Percentiles rank a stretch among this genome's conserved stretches.
Evolutionary conservation across 1,140 invertebrate genomes (phyloP).

Genomic region (Ditylenchus dipsaci): DNA sequence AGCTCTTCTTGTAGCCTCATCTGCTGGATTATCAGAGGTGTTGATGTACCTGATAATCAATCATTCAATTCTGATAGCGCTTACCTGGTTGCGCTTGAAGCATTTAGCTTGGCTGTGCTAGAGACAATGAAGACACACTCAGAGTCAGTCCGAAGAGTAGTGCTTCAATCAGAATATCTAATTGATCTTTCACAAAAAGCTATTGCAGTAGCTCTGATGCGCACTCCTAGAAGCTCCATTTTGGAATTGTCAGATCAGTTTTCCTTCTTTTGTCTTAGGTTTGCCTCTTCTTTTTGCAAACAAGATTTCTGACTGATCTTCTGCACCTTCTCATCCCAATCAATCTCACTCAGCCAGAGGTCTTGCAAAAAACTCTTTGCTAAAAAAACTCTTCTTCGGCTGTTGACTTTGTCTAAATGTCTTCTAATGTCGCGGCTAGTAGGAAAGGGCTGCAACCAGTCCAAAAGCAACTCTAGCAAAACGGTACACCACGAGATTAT

Average conservation of each 20-base stretch:
- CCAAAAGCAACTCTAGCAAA: conserved; percentile 37
- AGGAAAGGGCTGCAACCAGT: conserved; percentile 23
- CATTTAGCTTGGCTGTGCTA: not conserved
- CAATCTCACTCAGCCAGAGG: conserved; percentile 17
- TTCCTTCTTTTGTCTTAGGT: conserved; percentile 8
- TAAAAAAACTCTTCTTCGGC: not conserved
- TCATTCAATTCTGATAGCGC: not conserved
- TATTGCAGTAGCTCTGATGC: no score
- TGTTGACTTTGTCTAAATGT: conserved; percentile 8
- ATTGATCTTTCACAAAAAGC: conserved; percentile 8
- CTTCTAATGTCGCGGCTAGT: conserved; percentile 15
- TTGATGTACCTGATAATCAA: conserved; percentile 9
- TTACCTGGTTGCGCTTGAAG: conserved; percentile 17
- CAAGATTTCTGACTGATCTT: not conserved
- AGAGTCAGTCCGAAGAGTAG: conserved; percentile 31
- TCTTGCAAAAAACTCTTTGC: conserved; percentile 29
- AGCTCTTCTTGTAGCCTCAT: conserved; percentile 11
- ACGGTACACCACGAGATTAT: conserved; percentile 19
- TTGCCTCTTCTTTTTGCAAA: no score
- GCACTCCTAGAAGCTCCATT: conserved; percentile 23
- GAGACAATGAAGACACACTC: conserved; percentile 8
- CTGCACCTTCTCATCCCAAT: conserved; percentile 7
- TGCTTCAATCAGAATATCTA: not conserved
- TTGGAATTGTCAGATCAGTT: conserved; percentile 25
- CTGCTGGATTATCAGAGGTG: conserved; percentile 23